A percentile compares a stretch with the other conserved stretches of the same genome.
Conservation (phyloP, 2,888 invertebrate species). For the Sycophila texana region DNA sequence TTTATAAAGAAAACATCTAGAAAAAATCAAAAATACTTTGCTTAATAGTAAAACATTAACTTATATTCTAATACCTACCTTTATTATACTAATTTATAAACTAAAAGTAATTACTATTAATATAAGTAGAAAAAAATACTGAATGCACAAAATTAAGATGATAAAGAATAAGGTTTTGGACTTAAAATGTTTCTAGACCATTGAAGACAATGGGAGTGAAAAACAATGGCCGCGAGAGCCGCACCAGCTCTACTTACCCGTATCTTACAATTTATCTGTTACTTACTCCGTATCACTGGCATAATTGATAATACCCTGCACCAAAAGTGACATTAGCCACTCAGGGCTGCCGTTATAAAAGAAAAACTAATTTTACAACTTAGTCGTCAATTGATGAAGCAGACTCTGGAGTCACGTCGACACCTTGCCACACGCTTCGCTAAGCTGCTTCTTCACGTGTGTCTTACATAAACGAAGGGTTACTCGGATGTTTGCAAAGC, state of each 20-base stretch:
- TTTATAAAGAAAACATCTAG: too few relatives aligned
- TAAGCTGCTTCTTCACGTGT: slow-evolving; percentile 45
- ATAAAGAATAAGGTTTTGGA: slow-evolving; percentile 48
- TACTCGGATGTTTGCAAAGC: slow-evolving; percentile 12
- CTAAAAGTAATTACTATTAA: not conserved
- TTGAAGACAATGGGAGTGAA: slow-evolving; percentile 64
- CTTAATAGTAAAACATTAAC: not conserved
- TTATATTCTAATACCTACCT: too few relatives aligned
- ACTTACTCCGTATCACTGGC: slow-evolving; percentile 64
- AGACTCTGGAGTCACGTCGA: too few relatives aligned
- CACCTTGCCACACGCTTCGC: slow-evolving; percentile 45
- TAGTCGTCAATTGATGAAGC: not conserved
- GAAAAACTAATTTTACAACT: too few relatives aligned
- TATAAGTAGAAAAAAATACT: not conserved
- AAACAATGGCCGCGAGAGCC: slow-evolving; percentile 63
- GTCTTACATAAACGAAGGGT: slow-evolving; percentile 11
- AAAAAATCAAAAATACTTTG: not conserved
- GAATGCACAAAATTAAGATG: too few relatives aligned
- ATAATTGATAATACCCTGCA: slow-evolving; percentile 53
- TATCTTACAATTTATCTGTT: slow-evolving; percentile 66
- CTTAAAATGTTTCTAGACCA: slow-evolving; percentile 64
- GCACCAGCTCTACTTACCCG: slow-evolving; percentile 65
- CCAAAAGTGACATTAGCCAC: slow-evolving; percentile 32
- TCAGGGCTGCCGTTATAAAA: slow-evolving; percentile 20
- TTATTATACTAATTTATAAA: too few relatives aligned